Conservation (phyloP, 2,888 invertebrate genomes). For the Hedychridium roseum region DNA sequence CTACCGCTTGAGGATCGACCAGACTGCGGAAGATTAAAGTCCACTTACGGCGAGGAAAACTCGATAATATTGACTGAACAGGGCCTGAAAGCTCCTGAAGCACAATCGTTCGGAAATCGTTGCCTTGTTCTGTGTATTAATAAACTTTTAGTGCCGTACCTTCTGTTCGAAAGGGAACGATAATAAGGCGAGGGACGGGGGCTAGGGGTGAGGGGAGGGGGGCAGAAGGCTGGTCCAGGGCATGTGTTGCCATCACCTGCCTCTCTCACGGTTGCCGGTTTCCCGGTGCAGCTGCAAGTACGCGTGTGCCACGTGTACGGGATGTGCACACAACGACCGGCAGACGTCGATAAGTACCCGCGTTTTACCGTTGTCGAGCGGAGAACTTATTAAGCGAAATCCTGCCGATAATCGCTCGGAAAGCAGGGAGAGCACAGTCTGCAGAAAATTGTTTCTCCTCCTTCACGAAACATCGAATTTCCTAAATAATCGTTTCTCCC, state of each 20-base stretch:
- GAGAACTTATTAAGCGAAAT: slow-evolving; percentile 9
- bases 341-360: slow-evolving; percentile 9
- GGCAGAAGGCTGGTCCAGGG: slow-evolving; percentile 22
- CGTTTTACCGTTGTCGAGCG: slow-evolving; percentile 8
- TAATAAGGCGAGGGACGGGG: too few relatives aligned
- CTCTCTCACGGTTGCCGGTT: slow-evolving; percentile 18
- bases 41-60: too few relatives aligned
- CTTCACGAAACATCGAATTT: too few relatives aligned
- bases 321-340: slow-evolving; percentile 1
- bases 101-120: too few relatives aligned
- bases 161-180: too few relatives aligned
- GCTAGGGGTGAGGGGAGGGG: slow-evolving; percentile 9
- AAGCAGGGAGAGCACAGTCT: slow-evolving; percentile 11
- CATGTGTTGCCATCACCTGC: slow-evolving; percentile 48
- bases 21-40: background rate
- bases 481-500: too few relatives aligned
- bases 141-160: too few relatives aligned
- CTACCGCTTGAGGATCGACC: slow-evolving; percentile 6
- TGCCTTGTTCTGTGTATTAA: too few relatives aligned
- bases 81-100: too few relatives aligned
- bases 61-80: too few relatives aligned
- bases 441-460: too few relatives aligned
- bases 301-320: slow-evolving; percentile 20
- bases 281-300: slow-evolving; percentile 26
- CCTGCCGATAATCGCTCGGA: too few relatives aligned